Evolutionary conservation across 2,797 vertebrate genomes (phyloP).

Genomic region (Sorex maritimensis): DNA sequence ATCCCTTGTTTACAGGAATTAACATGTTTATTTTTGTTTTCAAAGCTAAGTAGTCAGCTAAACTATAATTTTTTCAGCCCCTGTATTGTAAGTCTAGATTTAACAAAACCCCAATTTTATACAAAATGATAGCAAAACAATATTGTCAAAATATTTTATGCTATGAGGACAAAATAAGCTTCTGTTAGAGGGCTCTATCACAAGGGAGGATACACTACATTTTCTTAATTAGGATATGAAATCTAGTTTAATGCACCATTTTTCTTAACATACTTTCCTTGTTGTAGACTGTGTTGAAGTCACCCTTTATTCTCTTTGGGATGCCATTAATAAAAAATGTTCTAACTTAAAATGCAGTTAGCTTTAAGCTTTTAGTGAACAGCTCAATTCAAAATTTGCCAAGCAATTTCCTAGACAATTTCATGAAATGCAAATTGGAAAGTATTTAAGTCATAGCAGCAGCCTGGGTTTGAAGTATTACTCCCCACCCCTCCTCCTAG

Average conservation of each 20-base stretch:
- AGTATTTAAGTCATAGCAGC: neutral
- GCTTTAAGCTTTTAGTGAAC: constrained; percentile 39
- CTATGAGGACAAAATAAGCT: constrained; percentile 41
- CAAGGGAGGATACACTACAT: neutral
- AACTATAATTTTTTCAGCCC: constrained; percentile 29
- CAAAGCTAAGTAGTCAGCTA: constrained; percentile 48
- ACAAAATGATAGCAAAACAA: neutral
- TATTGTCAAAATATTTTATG: neutral
- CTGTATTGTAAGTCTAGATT: constrained; percentile 44
- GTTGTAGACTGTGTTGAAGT: neutral
- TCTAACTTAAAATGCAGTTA: constrained; percentile 12
- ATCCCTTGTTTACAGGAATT: constrained; percentile 43
- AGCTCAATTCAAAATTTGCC: constrained; percentile 58
- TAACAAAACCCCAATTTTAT: constrained; percentile 4
- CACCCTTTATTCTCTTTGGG: neutral
- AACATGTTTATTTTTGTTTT: constrained; percentile 60
- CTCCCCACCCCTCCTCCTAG: neutral
- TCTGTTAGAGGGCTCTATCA: neutral
- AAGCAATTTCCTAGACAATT: constrained; percentile 22
- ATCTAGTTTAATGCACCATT: constrained; percentile 45
- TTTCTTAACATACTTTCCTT: constrained; percentile 38
- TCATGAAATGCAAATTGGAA: neutral
- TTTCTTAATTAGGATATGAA: constrained; percentile 30
- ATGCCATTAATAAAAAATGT: neutral
- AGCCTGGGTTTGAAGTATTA: neutral